Evolutionary conservation across 2,888 invertebrate species (phyloP), one percentile per base, ranked within the genome.

Genomic region (Zygogramma bicolorata): DNA sequence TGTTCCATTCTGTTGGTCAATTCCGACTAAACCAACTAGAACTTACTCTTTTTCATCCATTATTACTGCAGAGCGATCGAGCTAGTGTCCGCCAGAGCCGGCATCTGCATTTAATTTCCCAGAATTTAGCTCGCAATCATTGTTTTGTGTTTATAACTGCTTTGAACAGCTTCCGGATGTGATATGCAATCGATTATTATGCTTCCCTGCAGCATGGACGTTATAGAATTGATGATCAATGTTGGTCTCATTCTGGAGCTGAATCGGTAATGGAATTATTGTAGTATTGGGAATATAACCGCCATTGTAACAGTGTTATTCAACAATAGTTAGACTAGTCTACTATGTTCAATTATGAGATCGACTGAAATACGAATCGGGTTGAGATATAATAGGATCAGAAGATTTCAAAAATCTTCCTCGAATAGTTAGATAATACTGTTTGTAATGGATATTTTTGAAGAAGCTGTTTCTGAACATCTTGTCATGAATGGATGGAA

Each of bases 31-130:
- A 70, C 70, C 66, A 66, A 66, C 29, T 66, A 65, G 31, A 70
- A 66, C 66, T 70, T 70, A 70, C 61, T 70, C 31, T 70, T 70
- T 70, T 65, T 61, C 42, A 18, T 20, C 61, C 40, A 40, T 70
- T 66, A 70, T 70, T 61, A 66, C 66, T 66, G 70, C 66, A 53
- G 70, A 46, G 7, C 20, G 20, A 20, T 46, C 20, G 18, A 20
- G 34, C 53, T 70, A 20, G 25, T 53, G 62, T 60, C 65, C 59
- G 49, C 70, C 65, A 65, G 62, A 42, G 58, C 66, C 63, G 40
- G 59, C 70, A 69, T 73, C 70, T 73, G 73, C 73, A 73, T 73
- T 73, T 73, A 73, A 70, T 70, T 67, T 70, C 70, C 62, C 62
- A 31, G 38, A 60, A 65, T 65, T 53, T 60, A 60, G 49, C 8